Percentiles rank a stretch among this genome's conserved stretches.
Conservation (phyloP, 1,140 invertebrate genomes). For the Drosophila nasuta region DNA sequence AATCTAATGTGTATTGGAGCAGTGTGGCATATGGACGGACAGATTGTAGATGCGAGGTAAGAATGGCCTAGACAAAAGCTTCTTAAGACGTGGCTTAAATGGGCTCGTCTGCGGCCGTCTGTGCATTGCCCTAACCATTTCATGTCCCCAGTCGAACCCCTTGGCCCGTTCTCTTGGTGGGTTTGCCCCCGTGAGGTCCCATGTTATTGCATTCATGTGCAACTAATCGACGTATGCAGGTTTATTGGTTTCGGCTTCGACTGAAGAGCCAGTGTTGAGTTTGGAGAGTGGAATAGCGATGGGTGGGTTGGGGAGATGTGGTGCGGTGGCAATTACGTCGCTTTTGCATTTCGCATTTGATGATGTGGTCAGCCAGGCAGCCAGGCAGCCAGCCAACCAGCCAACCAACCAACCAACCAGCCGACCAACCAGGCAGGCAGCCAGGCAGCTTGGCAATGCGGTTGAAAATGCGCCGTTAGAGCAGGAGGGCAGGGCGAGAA, state of each 20-base stretch:
- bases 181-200: neutral
- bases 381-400: conserved; percentile 11
- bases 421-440: conserved; percentile 14
- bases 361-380: conserved; percentile 68
- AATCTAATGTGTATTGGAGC: conserved; percentile 4
- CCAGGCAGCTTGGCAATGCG: conserved; percentile 53
- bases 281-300: neutral
- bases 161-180: neutral
- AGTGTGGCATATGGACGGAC: conserved; percentile 3
- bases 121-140: conserved; percentile 22
- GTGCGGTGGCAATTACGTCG: conserved; percentile 69
- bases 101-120: conserved; percentile 49
- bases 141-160: neutral
- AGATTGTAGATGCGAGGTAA: conserved; percentile 4
- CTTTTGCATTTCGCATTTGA: conserved; percentile 74
- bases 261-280: conserved; percentile 8
- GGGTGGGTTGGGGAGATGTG: conserved; percentile 5
- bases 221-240: conserved; percentile 76
- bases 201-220: conserved; percentile 70
- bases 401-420: conserved; percentile 11
- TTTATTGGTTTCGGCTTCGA: conserved; percentile 67
- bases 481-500: conserved; percentile 37
- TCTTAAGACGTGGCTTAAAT: conserved; percentile 69
- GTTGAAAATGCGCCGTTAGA: conserved; percentile 64
- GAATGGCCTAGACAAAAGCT: conserved; percentile 51